Evolutionary conservation across 2,888 invertebrate genomes (phyloP).

Genomic region (Synergus japonicus): DNA sequence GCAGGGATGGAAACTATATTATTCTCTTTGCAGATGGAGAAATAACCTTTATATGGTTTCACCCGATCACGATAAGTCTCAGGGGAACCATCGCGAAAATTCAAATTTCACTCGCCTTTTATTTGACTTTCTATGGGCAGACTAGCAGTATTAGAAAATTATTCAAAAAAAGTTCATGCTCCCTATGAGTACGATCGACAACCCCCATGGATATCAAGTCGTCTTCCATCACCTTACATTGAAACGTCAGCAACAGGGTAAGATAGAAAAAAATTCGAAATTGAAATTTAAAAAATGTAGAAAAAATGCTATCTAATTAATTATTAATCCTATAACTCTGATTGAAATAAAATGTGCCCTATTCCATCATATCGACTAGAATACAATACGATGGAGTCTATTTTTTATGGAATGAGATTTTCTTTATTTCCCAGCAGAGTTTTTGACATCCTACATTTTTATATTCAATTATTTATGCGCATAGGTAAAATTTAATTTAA

Average conservation of each 20-base stretch:
- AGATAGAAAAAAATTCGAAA: not conserved
- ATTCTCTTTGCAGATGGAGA: constrained; percentile 42
- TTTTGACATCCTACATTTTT: not conserved
- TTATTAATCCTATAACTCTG: too few relatives aligned
- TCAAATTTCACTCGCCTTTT: constrained; percentile 37
- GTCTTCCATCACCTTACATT: constrained; percentile 27
- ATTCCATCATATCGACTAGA: too few relatives aligned
- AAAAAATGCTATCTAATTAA: too few relatives aligned
- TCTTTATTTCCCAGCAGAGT: too few relatives aligned
- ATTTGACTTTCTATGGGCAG: constrained; percentile 39
- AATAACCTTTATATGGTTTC: constrained; percentile 38
- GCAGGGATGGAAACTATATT: constrained; percentile 26
- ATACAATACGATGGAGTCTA: too few relatives aligned
- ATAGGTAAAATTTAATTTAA: not conserved
- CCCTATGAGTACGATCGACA: constrained; percentile 20
- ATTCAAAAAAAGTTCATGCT: constrained; percentile 30
- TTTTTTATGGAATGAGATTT: too few relatives aligned
- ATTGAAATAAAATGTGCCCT: too few relatives aligned
- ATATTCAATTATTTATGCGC: not conserved
- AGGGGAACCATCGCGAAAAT: constrained; percentile 31
- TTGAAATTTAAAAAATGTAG: too few relatives aligned
- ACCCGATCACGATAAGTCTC: constrained; percentile 37
- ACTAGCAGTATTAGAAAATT: constrained; percentile 39
- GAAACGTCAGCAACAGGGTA: constrained; percentile 1
- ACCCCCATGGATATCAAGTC: constrained; percentile 29